Base-by-base conservation (phyloP, 2,888 invertebrate species). In the Coleophora deauratella region DNA sequence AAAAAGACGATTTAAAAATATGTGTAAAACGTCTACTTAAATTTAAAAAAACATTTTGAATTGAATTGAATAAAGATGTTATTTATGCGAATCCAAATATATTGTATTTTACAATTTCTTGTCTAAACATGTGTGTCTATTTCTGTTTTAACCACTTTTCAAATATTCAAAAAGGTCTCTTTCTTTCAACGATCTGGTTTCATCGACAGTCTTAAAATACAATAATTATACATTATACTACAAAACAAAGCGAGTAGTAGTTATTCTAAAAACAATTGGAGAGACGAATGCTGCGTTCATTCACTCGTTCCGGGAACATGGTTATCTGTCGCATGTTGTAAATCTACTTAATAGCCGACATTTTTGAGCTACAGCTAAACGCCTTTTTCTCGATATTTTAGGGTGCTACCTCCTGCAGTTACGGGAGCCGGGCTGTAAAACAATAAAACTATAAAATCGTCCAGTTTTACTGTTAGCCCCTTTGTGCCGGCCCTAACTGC, bases 381-480 rank as follows among this genome's bases (percentile, higher is more conserved):
- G 59, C 21, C 66, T 69, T 69, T 71, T 65, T 64, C 57, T 59
- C 54, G 63, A 70, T 62, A 67, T 73, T 73, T 73, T 67, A 69
- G 75, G 79, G 61, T 68, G 70, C 72, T 73, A 60, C 81, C 82
- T 80, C 81, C 84, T 79, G 77, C 68, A 70, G 77, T 71, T 72
- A 65, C 80, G 62, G 80, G 69, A 80, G 81, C 80, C 55, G 45
- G 14, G 69, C 59, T 53, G 72, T 84, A 80, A 82, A 82, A 81
- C 78, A 82, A 84, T 82, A 79, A 81, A 81, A 67, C 47, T 59
- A 58, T 82, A 79, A 81, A 81, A 67, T 47, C 58, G 58, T 62
- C 66, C 68, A 70, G 68, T 64, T 70, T 62, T 74, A 74, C 77
- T 72, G 75, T 78, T 76, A 76, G 55, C 54, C 55, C 57, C 61